Evolutionary conservation across 1,140 invertebrate species (phyloP).

Genomic region (Laupala kohalensis): DNA sequence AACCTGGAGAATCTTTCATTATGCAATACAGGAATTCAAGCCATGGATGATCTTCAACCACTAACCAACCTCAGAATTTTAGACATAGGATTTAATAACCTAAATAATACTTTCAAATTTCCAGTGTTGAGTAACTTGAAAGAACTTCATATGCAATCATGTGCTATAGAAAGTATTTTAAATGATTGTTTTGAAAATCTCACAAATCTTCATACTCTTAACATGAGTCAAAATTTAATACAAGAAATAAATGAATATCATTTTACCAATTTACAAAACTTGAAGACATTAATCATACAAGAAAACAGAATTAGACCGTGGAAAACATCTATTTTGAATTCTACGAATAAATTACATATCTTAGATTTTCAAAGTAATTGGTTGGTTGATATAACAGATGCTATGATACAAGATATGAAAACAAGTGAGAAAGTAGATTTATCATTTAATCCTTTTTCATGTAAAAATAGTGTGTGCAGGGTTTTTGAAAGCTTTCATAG

Average conservation of each 20-base stretch:
- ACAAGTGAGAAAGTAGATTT: conserved; percentile 30
- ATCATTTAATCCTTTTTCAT: conserved; percentile 36
- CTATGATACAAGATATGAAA: conserved; percentile 21
- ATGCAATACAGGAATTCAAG: background rate
- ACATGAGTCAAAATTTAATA: conserved; percentile 35
- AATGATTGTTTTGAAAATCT: conserved; percentile 20
- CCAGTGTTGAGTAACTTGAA: background rate
- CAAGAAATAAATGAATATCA: conserved; percentile 31
- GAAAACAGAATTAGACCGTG: conserved; percentile 39
- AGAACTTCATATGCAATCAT: background rate
- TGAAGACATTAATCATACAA: conserved; percentile 30
- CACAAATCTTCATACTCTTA: conserved; percentile 30
- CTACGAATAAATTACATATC: conserved; percentile 24
- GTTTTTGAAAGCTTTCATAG: too few relatives aligned
- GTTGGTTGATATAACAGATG: conserved; percentile 11
- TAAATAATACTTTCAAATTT: background rate
- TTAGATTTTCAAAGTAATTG: conserved; percentile 27
- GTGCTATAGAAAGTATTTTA: background rate
- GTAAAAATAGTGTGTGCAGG: conserved; percentile 36
- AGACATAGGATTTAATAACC: background rate
- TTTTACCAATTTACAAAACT: conserved; percentile 25
- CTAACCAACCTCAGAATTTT: background rate
- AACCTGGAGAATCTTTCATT: background rate
- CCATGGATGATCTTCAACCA: background rate
- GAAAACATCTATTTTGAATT: conserved; percentile 20